Percentiles rank a stretch among this genome's conserved stretches.
phyloP scores from a whole-genome alignment of 2,888 invertebrate species.

The Epiblema foenella region DNA sequence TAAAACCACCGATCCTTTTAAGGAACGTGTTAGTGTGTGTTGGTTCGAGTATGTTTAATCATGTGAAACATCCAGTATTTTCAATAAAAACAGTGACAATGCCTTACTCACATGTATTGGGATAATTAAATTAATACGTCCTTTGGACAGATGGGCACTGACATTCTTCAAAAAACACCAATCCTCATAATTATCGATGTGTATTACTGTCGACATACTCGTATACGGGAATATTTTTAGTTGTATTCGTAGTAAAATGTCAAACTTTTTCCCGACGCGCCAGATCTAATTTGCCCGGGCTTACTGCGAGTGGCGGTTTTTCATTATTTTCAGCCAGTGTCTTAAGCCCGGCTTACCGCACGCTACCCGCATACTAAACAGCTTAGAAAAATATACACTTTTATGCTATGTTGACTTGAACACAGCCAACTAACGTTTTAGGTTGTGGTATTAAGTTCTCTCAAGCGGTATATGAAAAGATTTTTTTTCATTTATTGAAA shows the following conservation, averaged over 20 bases:
- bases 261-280: conserved; percentile 38
- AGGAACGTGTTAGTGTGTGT: no score
- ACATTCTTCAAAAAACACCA: no score
- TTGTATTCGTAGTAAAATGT: conserved; percentile 11
- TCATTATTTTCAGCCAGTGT: conserved; percentile 76
- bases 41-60: no score
- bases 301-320: conserved; percentile 69
- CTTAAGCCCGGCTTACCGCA: conserved; percentile 69
- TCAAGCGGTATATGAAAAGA: background rate
- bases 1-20: no score
- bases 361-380: conserved; percentile 64
- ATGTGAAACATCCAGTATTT: no score
- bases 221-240: background rate
- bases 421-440: conserved; percentile 12
- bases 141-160: background rate
- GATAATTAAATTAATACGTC: background rate
- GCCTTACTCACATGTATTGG: background rate
- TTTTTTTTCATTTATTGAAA: no score
- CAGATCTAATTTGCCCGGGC: conserved; percentile 72
- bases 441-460: background rate
- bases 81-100: no score
- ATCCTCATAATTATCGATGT: no score
- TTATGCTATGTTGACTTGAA: conserved; percentile 45
- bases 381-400: conserved; percentile 51
- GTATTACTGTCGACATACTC: background rate